phyloP scores from a whole-genome alignment of 1,140 invertebrate species.

The Steinernema feltiae region DNA sequence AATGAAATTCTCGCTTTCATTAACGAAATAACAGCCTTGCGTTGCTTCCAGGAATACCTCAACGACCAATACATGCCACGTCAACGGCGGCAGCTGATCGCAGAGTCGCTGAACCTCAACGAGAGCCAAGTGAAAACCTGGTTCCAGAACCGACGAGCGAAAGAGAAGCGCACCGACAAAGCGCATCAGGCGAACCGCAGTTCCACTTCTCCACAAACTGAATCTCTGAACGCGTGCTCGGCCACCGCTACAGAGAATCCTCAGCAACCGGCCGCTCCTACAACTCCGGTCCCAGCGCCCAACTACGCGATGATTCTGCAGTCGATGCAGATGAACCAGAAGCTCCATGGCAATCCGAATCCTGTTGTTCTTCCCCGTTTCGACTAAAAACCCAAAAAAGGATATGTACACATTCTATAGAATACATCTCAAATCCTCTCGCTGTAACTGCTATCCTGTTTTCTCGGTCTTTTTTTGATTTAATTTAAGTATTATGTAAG shows the following conservation, averaged over 20 bases:
- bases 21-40: background rate
- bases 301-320: constrained; percentile 8
- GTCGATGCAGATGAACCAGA: constrained; percentile 8
- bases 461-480: no score
- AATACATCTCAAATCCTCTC: background rate
- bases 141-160: constrained; percentile 91
- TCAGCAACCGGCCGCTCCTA: background rate
- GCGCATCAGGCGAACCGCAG: background rate
- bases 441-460: no score
- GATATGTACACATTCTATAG: constrained; percentile 11
- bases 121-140: constrained; percentile 79
- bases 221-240: background rate
- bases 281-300: background rate
- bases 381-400: background rate
- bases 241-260: background rate
- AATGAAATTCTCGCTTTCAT: background rate
- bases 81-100: constrained; percentile 19
- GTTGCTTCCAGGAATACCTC: constrained; percentile 30
- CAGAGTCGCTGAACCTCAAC: constrained; percentile 25
- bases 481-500: constrained; percentile 13
- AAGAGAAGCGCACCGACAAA: constrained; percentile 67
- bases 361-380: background rate
- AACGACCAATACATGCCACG: constrained; percentile 30
- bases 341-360: background rate
- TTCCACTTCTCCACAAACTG: background rate